Conservation (phyloP, 2,888 invertebrate genomes). For the Atrina japonica region DNA sequence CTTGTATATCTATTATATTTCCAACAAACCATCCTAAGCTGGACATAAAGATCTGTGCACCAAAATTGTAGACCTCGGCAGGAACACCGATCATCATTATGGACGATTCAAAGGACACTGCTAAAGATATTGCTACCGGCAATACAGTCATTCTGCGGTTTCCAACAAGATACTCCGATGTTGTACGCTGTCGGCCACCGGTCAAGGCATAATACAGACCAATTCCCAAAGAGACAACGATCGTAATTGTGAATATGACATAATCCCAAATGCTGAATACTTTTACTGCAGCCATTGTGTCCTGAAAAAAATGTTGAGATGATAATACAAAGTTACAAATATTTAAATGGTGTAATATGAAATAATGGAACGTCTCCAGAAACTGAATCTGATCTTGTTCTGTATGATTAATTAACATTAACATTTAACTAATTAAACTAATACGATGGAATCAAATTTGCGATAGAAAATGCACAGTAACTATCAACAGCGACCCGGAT, state of each 20-base stretch:
- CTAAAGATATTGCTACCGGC: slow-evolving; percentile 42
- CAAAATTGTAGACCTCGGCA: slow-evolving; percentile 61
- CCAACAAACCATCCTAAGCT: slow-evolving; percentile 47
- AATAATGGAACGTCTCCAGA: no score
- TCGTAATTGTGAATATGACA: slow-evolving; percentile 31
- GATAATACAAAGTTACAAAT: no score
- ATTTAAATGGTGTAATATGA: no score
- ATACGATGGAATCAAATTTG: no score
- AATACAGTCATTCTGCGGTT: slow-evolving; percentile 41
- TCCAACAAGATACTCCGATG: slow-evolving; percentile 37
- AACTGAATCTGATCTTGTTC: no score
- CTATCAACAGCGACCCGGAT: no score
- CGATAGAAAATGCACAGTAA: no score
- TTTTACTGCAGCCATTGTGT: no score
- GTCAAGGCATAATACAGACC: slow-evolving; percentile 39
- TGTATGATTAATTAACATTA: no score
- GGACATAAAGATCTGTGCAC: slow-evolving; percentile 46
- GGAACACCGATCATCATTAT: slow-evolving; percentile 66
- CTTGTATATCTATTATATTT: slow-evolving; percentile 44
- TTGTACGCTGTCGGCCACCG: slow-evolving; percentile 38
- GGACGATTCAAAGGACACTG: slow-evolving; percentile 65
- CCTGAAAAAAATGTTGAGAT: no score
- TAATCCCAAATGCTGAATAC: slow-evolving; percentile 30
- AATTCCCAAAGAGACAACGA: slow-evolving; percentile 36
- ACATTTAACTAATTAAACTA: no score